Conservation (phyloP, 2,888 invertebrate species). For the Eurois occulta region DNA sequence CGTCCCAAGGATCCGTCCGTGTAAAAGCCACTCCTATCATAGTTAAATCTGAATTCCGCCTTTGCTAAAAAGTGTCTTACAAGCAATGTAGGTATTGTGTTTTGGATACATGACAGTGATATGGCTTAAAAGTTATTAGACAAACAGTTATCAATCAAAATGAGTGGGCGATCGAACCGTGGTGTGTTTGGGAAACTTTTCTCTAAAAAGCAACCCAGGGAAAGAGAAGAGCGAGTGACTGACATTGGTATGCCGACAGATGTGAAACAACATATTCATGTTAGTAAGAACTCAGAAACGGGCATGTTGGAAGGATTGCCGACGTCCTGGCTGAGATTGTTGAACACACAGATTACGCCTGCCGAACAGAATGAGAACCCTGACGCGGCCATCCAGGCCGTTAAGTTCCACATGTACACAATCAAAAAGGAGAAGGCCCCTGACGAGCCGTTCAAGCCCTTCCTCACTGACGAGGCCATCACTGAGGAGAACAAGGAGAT, state of each 20-base stretch:
- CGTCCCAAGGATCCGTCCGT: conserved; percentile 81
- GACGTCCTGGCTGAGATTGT: conserved; percentile 94
- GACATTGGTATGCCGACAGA: conserved; percentile 96
- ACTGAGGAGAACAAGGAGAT: conserved; percentile 96
- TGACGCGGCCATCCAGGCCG: conserved; percentile 96
- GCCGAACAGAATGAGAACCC: conserved; percentile 97
- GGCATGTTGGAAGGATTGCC: conserved; percentile 97
- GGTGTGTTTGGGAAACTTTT: conserved; percentile 89
- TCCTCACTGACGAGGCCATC: conserved; percentile 95
- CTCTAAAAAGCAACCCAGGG: conserved; percentile 83
- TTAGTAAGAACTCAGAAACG: conserved; percentile 95
- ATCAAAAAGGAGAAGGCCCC: conserved; percentile 95
- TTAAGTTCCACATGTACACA: conserved; percentile 97
- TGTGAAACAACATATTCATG: conserved; percentile 96
- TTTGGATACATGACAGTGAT: conserved; percentile 74
- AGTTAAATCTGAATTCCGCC: conserved; percentile 76
- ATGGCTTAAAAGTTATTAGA: conserved; percentile 78
- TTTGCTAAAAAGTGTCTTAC: conserved; percentile 72
- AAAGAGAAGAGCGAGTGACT: conserved; percentile 89
- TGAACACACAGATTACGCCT: conserved; percentile 95
- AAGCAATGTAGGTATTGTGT: conserved; percentile 82
- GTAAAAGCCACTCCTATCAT: conserved; percentile 87
- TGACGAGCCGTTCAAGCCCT: conserved; percentile 94
- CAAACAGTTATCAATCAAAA: conserved; percentile 78
- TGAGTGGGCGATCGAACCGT: conserved; percentile 88